Percentiles rank a stretch among this genome's conserved stretches.
Conservation (phyloP, 2,888 invertebrate genomes). For the Taphrorychus bicolor region DNA sequence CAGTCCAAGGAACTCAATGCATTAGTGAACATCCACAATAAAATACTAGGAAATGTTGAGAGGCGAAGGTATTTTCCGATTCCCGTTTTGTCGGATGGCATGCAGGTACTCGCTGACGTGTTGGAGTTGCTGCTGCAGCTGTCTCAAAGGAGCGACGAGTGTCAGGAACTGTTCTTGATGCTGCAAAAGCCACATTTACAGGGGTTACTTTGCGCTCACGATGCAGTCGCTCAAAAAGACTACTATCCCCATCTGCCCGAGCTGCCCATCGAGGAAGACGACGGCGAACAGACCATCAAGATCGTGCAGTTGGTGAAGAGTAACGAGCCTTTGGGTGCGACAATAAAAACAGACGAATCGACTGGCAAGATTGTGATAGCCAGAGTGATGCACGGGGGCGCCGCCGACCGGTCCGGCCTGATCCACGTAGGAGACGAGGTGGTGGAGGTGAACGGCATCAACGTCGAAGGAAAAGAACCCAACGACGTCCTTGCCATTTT, state of each 20-base stretch:
- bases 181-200: constrained; percentile 88
- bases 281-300: constrained; percentile 94
- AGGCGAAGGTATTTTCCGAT: constrained; percentile 77
- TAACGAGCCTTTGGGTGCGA: constrained; percentile 96
- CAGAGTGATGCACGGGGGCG: constrained; percentile 95
- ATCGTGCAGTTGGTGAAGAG: constrained; percentile 96
- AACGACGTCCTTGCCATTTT: constrained; percentile 91
- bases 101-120: constrained; percentile 77
- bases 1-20: constrained; percentile 90
- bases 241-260: constrained; percentile 92
- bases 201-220: constrained; percentile 91
- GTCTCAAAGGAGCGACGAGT: constrained; percentile 73
- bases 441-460: constrained; percentile 93
- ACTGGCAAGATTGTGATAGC: constrained; percentile 95
- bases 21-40: constrained; percentile 89
- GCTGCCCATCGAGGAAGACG: constrained; percentile 77
- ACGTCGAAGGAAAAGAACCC: constrained; percentile 92
- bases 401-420: constrained; percentile 93
- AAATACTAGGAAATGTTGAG: constrained; percentile 82
- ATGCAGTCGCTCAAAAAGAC: constrained; percentile 94
- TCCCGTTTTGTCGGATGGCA: constrained; percentile 83
- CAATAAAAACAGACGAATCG: constrained; percentile 92
- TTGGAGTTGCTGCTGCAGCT: constrained; percentile 79
- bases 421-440: constrained; percentile 98
- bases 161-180: constrained; percentile 79